Percentiles rank a stretch among this genome's conserved stretches.
phyloP scores from a whole-genome alignment of 2,888 invertebrate genomes.

The Meiosimyza decipiens region DNA sequence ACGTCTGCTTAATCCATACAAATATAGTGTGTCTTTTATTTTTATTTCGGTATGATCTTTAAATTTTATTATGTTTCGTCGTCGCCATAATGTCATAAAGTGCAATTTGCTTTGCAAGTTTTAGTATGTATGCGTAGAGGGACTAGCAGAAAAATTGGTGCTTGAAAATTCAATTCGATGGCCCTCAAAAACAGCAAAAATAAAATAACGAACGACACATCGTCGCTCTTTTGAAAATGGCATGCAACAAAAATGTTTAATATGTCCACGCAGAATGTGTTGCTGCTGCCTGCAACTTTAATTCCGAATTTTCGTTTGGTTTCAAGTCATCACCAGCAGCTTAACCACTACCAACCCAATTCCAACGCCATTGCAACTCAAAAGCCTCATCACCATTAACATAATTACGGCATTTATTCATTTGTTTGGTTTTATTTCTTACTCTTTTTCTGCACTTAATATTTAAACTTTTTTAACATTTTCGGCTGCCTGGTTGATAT shows the following conservation, averaged over 20 bases:
- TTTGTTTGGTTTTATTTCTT: conserved; percentile 32
- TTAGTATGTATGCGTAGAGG: not conserved
- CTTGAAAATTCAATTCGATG: not conserved
- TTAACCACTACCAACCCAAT: conserved; percentile 10
- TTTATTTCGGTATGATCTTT: too few species aligned
- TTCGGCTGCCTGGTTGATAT: not conserved
- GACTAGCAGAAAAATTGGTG: not conserved
- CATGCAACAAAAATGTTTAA: conserved; percentile 34
- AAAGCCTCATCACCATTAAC: conserved; percentile 42
- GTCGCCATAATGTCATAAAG: conserved; percentile 28
- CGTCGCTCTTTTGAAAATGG: conserved; percentile 19
- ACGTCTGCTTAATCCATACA: too few species aligned
- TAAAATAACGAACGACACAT: not conserved
- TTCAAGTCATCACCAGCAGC: conserved; percentile 32
- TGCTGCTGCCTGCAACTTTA: conserved; percentile 19
- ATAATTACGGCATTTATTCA: conserved; percentile 46
- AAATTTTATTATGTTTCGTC: not conserved
- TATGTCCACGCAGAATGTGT: conserved; percentile 33
- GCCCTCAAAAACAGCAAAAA: conserved; percentile 4
- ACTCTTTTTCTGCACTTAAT: not conserved
- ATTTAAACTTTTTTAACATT: not conserved
- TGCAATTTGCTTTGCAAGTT: conserved; percentile 33
- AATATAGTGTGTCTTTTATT: too few species aligned
- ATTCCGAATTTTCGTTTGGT: conserved; percentile 14
- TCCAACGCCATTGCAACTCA: conserved; percentile 35